phyloP scores from a whole-genome alignment of 2,113 vertebrate species.

The Lepus timidus region DNA sequence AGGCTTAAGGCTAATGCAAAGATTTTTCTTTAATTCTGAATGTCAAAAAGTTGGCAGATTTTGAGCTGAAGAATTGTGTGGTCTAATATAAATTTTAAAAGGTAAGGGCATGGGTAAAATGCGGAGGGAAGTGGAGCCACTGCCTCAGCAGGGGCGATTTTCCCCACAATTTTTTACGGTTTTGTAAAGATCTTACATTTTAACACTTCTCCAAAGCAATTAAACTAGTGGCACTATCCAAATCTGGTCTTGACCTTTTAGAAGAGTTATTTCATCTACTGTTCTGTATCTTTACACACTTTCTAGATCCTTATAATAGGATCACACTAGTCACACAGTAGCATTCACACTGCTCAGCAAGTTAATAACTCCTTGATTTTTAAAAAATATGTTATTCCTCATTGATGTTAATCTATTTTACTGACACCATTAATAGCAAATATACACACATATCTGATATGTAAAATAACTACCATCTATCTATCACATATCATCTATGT shows the following conservation, averaged over 20 bases:
- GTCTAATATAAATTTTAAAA: background rate
- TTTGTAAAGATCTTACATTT: background rate
- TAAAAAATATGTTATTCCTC: constrained; percentile 14
- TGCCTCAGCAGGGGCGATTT: background rate
- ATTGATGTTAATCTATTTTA: background rate
- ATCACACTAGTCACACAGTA: background rate
- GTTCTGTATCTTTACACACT: background rate
- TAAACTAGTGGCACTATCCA: background rate
- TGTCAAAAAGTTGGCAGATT: background rate
- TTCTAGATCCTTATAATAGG: background rate
- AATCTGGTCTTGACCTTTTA: background rate
- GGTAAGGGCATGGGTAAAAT: background rate
- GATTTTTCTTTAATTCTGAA: background rate
- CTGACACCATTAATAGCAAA: background rate
- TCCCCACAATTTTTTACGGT: background rate
- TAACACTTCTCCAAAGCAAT: background rate
- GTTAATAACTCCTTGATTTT: background rate
- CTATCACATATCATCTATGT: background rate
- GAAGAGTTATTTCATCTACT: background rate
- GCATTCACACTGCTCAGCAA: background rate
- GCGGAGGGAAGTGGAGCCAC: accelerated
- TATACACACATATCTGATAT: background rate
- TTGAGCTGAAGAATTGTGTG: background rate
- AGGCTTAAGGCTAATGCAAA: background rate
- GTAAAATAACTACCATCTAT: background rate